Evolutionary conservation across 2,888 invertebrate species (phyloP), one percentile per base, ranked within the genome.

Genomic region (Sclerodermus sp.): DNA sequence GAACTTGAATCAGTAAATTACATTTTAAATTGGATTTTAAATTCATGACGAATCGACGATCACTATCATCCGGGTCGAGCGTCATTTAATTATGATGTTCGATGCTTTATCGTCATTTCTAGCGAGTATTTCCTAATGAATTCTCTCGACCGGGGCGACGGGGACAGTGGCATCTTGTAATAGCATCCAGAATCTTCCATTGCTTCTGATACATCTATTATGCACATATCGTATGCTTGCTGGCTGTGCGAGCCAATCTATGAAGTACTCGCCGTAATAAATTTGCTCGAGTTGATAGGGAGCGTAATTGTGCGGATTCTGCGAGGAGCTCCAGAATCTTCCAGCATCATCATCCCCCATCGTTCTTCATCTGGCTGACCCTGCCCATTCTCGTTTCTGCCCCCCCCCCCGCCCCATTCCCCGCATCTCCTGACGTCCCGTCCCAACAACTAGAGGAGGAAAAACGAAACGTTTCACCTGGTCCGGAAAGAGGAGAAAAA

Each of bases 161-260:
- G 23, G 3, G 23, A 8, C 8, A 23, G 23, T 23, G 23, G 23
- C 23, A 23, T 23, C 23, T 13, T 13, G 6, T 23, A 31, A 30
- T 15, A 13, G 42, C 42, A 14, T 34, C 31, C 29, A 42, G 42
- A 15, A 42, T 42, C 31, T 15, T 42, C 42, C 42, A 31, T 13
- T 15, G 42, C 16, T 30, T 45, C 39, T 12, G 17, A 3, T 13
- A 41, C 18, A 34, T 34, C 12, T 13, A 34, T 34, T 34, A 34
- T 34, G 34, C 34, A 34, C 3, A 34, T 13, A 13, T 13, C 12
- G 10, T 34, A 14, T 34, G 14, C 5, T 14, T 34, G 14, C 5
- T 14, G 34, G 34, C 10, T 34, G 14, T 34, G 14, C 14, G 14
- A 12, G 34, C 34, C 34, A 34, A 13, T 14, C 34, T 12, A 5